Evolutionary conservation across 2,113 vertebrate species (phyloP), one percentile per base, ranked within the genome.

Genomic region (Cyprinodon variegatus): DNA sequence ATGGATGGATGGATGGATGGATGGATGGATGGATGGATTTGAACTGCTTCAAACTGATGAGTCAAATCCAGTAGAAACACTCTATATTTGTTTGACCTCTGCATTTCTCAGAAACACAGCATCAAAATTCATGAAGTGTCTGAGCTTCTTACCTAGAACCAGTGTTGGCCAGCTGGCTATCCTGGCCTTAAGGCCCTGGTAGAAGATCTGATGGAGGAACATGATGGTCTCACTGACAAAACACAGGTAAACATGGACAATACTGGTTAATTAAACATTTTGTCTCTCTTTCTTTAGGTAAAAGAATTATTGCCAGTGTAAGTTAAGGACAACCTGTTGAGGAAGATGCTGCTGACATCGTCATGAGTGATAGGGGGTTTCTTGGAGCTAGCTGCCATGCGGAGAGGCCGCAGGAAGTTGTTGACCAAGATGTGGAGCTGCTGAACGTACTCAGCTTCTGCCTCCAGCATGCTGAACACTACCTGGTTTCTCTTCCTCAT

Each of bases 401-500:
- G 95, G 76, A 99, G 96, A 0, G 98, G 98, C 59, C 98, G 94
- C 84, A 99, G 94, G 89, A 99, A 99, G 93, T 97, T 99, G 94
- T 99, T 98, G 93, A 99, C 98, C 0, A 99, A 94, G 86, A 99
- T 97, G 94, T 99, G 97, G 61, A 99, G 96, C 84, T 99, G 98
- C 91, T 99, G 98, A 20, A 99, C 97, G 0, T 99, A 99, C 86
- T 99, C 98, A 0, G 98, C 97, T 89, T 99, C 98, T 0, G 98
- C 97, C 85, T 99, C 98, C 90, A 99, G 93, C 98, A 99, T 99
- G 94, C 97, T 99, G 87, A 99, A 99, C 72, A 99, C 98, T 43
- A 99, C 97, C 89, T 99, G 98, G 94, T 99, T 99, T 83, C 98
- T 94, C 91, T 97, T 99, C 83, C 98, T 95, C 98, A 99, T 99